Base-by-base conservation (phyloP, 35 echinoderm and acorn worm genomes). In the Lytechinus pictus region DNA sequence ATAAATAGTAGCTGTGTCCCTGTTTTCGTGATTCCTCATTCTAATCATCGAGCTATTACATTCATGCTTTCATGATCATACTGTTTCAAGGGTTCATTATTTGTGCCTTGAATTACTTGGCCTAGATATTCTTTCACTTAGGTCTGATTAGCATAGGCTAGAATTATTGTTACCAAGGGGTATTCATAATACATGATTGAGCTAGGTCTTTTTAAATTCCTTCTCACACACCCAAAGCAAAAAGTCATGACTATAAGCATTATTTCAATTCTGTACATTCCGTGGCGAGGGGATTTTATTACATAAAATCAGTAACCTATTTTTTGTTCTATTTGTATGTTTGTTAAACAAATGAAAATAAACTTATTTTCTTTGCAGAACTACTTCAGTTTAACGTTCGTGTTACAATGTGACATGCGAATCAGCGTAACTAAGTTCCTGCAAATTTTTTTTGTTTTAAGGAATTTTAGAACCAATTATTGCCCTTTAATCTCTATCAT, bases 21-120 rank as follows among this genome's bases (percentile, higher is more conserved):
- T 44, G 33, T 44, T 44, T 44, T 44, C 33, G 33, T 44, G 33
- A 44, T 44, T 44, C 33, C 33, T 44, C 33, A 44, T 44, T 44
- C 33, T 44, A 44, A 44, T 44, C 88, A 0, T 12, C 13, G 88
- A 27, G 9, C 16, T 88, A 24, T 2, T 90, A 10, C 13, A 54
- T 90, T 10, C 0, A 9, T 16, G 14, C 88, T 90, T 52, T 90
- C 9, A 90, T 89, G 87, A 44, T 13, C 24, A 44, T 6, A 44
- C 28, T 90, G 52, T 44, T 54, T 90, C 88, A 54, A 51, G 88
- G 24, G 11, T 2, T 12, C 10, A 54, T 10, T 90, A 51, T 90
- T 5, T 44, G 88, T 90, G 66, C 19, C 66, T 79, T 79, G 88
- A 90, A 90, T 90, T 90, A 90, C 28, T 90, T 90, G 88, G 88